Percentiles rank a stretch among this genome's conserved stretches.
phyloP scores from a whole-genome alignment of 2,113 vertebrate genomes.

The Columba livia region DNA sequence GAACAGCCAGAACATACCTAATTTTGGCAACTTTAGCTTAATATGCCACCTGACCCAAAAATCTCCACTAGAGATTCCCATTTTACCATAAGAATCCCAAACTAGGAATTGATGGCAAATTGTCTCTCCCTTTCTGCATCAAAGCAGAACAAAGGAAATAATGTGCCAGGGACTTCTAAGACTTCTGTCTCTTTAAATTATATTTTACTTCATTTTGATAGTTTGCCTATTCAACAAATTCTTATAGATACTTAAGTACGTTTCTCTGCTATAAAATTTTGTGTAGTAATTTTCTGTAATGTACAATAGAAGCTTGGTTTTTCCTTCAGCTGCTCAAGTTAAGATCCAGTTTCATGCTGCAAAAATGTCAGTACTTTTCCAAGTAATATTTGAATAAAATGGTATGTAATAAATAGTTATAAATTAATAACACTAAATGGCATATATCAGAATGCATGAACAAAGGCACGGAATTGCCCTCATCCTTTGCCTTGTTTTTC shows the following conservation, averaged over 20 bases:
- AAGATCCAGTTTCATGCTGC: background rate
- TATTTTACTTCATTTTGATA: background rate
- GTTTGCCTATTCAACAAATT: background rate
- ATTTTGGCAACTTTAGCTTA: constrained; percentile 39
- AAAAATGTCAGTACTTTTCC: background rate
- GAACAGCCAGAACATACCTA: constrained; percentile 59
- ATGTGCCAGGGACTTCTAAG: background rate
- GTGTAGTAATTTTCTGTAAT: background rate
- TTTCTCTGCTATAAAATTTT: background rate
- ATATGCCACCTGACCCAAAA: constrained; percentile 40
- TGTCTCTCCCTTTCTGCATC: background rate
- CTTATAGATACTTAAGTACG: background rate
- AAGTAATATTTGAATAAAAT: background rate
- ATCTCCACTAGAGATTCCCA: constrained; percentile 12
- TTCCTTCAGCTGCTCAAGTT: background rate
- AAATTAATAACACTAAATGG: background rate
- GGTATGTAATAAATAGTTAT: background rate
- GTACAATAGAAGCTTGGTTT: background rate
- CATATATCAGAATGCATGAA: background rate
- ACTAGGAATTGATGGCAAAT: background rate
- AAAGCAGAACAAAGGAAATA: background rate
- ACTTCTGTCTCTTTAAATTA: background rate
- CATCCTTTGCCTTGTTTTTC: background rate
- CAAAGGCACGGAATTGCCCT: background rate
- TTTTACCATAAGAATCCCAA: background rate